Evolutionary conservation across 2,113 vertebrate species (phyloP).

Genomic region (Lepidothrix coronata): DNA sequence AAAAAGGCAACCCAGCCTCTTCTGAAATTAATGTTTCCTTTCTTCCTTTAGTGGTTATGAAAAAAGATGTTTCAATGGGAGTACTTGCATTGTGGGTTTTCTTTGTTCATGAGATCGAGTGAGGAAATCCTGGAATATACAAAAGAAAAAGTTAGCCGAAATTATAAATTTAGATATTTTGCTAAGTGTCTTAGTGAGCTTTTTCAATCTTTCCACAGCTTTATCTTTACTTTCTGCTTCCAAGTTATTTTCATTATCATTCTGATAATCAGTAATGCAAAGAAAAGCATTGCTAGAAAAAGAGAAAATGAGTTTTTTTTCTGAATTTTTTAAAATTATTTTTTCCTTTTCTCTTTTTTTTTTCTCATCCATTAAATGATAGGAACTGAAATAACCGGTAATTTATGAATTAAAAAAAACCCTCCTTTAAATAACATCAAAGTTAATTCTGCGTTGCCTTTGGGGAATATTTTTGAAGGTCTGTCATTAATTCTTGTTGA

Average conservation of each 20-base stretch:
- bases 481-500: neutral
- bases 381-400: neutral
- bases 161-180: neutral
- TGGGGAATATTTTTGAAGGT: neutral
- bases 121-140: neutral
- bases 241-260: neutral
- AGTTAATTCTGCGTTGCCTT: neutral
- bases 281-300: neutral
- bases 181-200: neutral
- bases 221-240: neutral
- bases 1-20: neutral
- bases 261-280: neutral
- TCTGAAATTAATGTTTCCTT: neutral
- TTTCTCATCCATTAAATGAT: neutral
- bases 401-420: neutral
- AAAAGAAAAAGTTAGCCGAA: neutral
- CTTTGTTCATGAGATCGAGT: neutral
- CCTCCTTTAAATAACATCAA: neutral
- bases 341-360: neutral
- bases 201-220: neutral
- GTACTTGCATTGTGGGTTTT: neutral
- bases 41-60: neutral
- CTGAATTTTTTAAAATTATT: neutral
- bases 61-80: neutral
- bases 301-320: neutral